phyloP scores from a whole-genome alignment of 2,113 vertebrate genomes.

The Numida meleagris region DNA sequence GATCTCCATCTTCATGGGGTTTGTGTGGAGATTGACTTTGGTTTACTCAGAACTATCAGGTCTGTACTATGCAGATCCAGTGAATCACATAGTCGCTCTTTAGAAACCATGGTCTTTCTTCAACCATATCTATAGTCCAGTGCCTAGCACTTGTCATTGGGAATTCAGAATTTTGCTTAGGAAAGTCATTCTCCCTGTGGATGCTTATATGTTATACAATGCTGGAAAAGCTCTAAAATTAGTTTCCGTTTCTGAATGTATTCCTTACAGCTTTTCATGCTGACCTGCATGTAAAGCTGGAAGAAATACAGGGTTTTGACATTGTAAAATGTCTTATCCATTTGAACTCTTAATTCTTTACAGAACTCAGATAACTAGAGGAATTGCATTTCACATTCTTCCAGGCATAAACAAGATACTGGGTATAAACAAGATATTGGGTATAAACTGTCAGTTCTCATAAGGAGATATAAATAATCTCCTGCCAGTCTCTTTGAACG shows the following conservation, averaged over 20 bases:
- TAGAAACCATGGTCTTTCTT: neutral
- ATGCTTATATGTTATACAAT: neutral
- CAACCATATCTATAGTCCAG: neutral
- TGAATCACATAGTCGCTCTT: neutral
- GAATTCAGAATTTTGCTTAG: neutral
- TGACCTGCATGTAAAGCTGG: neutral
- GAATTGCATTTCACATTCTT: neutral
- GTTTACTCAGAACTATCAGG: neutral
- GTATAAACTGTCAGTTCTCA: neutral
- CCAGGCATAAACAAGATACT: neutral
- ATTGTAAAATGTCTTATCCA: neutral
- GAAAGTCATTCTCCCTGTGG: neutral
- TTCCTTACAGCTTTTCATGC: neutral
- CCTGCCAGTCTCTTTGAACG: neutral
- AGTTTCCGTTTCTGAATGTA: neutral
- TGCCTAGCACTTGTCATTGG: accelerated
- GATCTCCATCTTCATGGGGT: neutral
- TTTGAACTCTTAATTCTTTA: neutral
- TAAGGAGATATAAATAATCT: neutral
- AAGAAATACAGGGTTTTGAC: neutral
- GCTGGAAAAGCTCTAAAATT: neutral
- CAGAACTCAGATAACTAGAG: neutral
- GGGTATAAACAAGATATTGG: neutral
- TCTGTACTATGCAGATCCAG: neutral
- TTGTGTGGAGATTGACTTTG: neutral